Evolutionary conservation across 2,113 vertebrate species (phyloP), one percentile per base, ranked within the genome.

Genomic region (Rhodinocichla rosea): DNA sequence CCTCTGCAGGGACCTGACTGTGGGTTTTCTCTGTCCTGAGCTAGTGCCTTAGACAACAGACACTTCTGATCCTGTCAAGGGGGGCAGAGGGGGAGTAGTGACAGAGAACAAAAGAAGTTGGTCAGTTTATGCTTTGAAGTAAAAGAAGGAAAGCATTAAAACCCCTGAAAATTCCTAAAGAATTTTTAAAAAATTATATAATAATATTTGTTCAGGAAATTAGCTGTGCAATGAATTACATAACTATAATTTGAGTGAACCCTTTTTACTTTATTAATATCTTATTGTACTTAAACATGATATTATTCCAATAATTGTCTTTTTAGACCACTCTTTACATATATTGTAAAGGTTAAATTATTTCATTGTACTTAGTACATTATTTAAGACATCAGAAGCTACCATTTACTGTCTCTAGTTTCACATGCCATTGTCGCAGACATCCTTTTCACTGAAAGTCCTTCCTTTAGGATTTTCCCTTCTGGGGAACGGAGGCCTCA

Each of bases 1-100:
- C 14, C 65, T 71, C 92, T 83, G 74, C 74, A 94, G 90, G 63
- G 67, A 92, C 32, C 45, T 76, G 49, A 8, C 78, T 87, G 57
- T 45, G 60, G 15, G 18, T 56, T 90, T 97, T 80, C 40, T 62
- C 15, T 1, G 0, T 76, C 56, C 55, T 92, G 39, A 87, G 49
- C 16, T 50, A 45, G 18, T 57, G 68, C 45, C 64, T 30, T 27
- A 19, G 49, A 80, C 39, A 91, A 8, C 28, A 81, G 18, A 13
- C n/a, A 45, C 10, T 90, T 86, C 40, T 83, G n/a, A 68, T 64
- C 39, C 60, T 63, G 6, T 13, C 15, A 21, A 3, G 18, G 23
- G 14, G 18, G 2, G 4, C 4, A 39, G 3, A 26, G 8, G 12
- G 23, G 14, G 9, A 53, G 30, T 60, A 80, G 33, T 19, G 23